phyloP scores from a whole-genome alignment of 2,797 vertebrate genomes.

The Jordanella pulchra region DNA sequence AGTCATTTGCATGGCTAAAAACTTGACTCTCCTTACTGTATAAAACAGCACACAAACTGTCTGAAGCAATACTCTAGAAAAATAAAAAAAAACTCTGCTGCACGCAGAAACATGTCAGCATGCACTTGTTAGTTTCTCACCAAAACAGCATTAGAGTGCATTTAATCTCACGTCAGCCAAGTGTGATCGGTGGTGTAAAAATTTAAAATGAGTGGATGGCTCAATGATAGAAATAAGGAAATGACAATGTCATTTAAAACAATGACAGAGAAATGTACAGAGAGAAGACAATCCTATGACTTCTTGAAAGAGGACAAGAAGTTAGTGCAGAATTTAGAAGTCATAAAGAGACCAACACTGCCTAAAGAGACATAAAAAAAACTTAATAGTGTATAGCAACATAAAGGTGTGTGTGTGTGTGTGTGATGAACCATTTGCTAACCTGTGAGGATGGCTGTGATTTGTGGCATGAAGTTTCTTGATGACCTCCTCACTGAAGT shows the following conservation, averaged over 20 bases:
- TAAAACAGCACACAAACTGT: background rate
- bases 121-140: background rate
- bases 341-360: background rate
- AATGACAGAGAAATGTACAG: background rate
- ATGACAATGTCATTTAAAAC: too few relatives aligned
- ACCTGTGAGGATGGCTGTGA: conserved; percentile 74
- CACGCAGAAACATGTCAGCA: background rate
- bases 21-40: conserved; percentile 5
- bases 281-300: background rate
- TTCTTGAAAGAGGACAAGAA: background rate
- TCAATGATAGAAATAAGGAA: conserved; percentile 41
- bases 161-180: conserved; percentile 5
- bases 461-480: conserved; percentile 76
- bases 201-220: background rate
- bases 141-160: conserved; percentile 4
- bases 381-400: background rate
- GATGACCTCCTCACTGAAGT: conserved; percentile 86
- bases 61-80: conserved; percentile 4
- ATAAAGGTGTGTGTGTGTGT: conserved; percentile 11
- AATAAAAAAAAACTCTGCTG: background rate
- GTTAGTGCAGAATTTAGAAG: background rate
- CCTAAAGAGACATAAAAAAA: background rate
- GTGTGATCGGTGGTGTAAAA: conserved; percentile 9
- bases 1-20: conserved; percentile 37
- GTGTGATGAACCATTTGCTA: conserved; percentile 41